Evolutionary conservation across 1,140 invertebrate genomes (phyloP), one percentile per base, ranked within the genome.

Genomic region (Galendromus occidentalis): DNA sequence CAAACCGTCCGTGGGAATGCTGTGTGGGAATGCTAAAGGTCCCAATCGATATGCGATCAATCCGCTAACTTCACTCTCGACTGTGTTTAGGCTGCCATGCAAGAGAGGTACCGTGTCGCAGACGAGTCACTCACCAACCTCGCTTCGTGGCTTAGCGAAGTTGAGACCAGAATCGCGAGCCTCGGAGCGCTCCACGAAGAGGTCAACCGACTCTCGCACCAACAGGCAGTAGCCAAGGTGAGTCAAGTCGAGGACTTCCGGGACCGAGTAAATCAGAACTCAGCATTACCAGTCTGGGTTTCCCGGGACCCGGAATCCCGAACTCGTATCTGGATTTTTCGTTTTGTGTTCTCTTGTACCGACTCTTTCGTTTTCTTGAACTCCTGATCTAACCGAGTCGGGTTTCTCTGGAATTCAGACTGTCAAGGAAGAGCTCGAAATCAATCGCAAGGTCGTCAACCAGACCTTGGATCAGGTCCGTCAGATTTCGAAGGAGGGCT

Each of bases 91-190:
- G 86, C 90, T 87, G 88, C 88, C 71, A 85, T 92, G 69, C 86
- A 91, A 76, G 90, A 92, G 73, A 90, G 91, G 74, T 95, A 92
- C 80, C 87, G 84, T 76, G 81, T 86, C 71, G 94, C 85, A 77
- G 86, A 86, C 75, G 86, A 90, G 72, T 85, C 83, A 47, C 77
- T 92, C 44, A 83, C 82, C 42, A 87, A 88, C 74, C 80, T 95
- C 44, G 77, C 92, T 64, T 84, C 89, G 75, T 93, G 89, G 87
- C 84, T 95, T 66, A 80, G 81, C 7, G 84, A 87, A 68, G 78
- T 94, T 6, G 91, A 96, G 77, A 84, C 87, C 67, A 83, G 85
- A 73, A 79, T 97, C 67, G 87, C 90, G 65, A 84, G 84, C 69
- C 88, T 93, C 75, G 87, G 91, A 69, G 83, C 86, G 25, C 85